A percentile compares a stretch with the other conserved stretches of the same genome.
phyloP scores from a whole-genome alignment of 2,113 vertebrate species.

The Xyliphius kryptos region DNA sequence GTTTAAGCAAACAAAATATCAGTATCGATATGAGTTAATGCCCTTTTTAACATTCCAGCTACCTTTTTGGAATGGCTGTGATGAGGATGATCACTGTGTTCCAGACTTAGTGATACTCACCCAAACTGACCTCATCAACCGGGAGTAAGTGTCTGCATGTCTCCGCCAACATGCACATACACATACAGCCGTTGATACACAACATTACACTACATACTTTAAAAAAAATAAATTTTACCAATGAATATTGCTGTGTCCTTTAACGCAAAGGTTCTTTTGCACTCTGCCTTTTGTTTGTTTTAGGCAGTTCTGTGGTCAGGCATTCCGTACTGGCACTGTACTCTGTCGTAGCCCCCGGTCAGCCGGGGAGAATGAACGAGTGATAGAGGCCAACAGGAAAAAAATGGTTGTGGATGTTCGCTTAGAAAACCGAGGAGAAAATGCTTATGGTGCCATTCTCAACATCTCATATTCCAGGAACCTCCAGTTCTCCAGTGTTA shows the following conservation, averaged over 20 bases:
- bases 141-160: slow-evolving; percentile 63
- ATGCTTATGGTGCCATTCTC: slow-evolving; percentile 78
- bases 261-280: background rate
- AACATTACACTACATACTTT: too few species aligned
- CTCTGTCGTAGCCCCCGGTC: slow-evolving; percentile 31
- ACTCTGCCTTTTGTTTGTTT: background rate
- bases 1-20: too few species aligned
- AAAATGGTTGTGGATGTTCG: slow-evolving; percentile 77
- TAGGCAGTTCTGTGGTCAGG: slow-evolving; percentile 80
- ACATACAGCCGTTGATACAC: background rate
- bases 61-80: slow-evolving; percentile 97
- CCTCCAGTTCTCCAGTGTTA: slow-evolving; percentile 82
- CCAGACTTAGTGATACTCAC: slow-evolving; percentile 84
- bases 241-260: too few species aligned
- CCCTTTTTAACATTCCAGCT: slow-evolving; percentile 61
- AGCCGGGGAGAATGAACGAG: slow-evolving; percentile 51
- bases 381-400: slow-evolving; percentile 74
- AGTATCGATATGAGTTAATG: background rate
- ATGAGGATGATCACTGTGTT: slow-evolving; percentile 86
- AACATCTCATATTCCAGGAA: slow-evolving; percentile 85
- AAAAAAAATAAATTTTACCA: too few species aligned
- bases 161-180: background rate
- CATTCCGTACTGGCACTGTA: slow-evolving; percentile 58
- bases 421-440: slow-evolving; percentile 89
- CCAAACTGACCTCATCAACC: slow-evolving; percentile 75